phyloP scores from a whole-genome alignment of 2,797 vertebrate genomes.

The Sebastes itinus region DNA sequence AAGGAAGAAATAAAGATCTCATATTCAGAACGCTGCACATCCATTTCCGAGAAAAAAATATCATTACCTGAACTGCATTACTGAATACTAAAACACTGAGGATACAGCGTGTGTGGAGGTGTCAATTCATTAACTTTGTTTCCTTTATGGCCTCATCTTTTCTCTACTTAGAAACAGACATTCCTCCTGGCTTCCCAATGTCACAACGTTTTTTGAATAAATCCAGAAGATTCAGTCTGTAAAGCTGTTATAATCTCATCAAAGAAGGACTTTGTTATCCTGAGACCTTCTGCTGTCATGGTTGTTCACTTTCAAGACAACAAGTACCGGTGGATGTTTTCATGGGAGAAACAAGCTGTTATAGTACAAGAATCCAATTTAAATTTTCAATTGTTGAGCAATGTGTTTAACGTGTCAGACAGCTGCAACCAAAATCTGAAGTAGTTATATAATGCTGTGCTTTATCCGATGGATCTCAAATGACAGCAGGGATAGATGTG shows the following conservation, averaged over 20 bases:
- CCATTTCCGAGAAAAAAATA: neutral
- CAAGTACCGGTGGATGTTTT: neutral
- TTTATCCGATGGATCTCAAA: neutral
- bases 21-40: neutral
- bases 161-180: neutral
- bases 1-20: neutral
- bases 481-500: neutral
- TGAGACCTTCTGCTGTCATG: neutral
- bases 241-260: neutral
- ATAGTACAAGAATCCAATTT: neutral
- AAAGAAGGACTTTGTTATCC: neutral
- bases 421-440: neutral
- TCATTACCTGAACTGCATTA: neutral
- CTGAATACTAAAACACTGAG: neutral
- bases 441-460: neutral
- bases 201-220: neutral
- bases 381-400: neutral
- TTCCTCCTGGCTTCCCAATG: neutral
- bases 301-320: neutral
- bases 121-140: neutral
- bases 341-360: neutral
- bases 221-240: neutral
- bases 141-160: neutral
- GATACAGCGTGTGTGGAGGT: neutral
- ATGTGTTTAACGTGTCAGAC: neutral